A percentile compares a stretch with the other conserved stretches of the same genome.
Evolutionary conservation across 1,140 invertebrate genomes (phyloP).

Genomic region (Panulirus ornatus): DNA sequence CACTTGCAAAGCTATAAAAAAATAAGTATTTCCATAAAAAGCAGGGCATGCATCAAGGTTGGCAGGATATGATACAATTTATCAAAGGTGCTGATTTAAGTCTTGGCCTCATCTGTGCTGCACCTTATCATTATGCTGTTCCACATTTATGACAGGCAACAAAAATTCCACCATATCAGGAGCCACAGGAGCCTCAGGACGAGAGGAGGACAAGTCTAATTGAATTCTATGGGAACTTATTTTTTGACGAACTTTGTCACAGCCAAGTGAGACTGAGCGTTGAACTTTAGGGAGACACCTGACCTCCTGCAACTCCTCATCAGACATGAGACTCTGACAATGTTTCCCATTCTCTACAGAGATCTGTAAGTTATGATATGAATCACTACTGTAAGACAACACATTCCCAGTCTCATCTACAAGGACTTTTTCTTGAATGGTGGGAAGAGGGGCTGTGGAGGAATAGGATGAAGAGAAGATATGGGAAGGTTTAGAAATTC

Average conservation of each 20-base stretch:
- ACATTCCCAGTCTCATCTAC: not conserved
- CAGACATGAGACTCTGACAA: not conserved
- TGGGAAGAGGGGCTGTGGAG: conserved; percentile 12
- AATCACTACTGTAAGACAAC: conserved; percentile 9
- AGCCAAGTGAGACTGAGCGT: conserved; percentile 27
- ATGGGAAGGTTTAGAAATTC: conserved; percentile 14
- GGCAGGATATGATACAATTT: not conserved
- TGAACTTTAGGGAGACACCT: conserved; percentile 14
- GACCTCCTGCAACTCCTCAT: not conserved
- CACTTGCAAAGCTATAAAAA: not conserved
- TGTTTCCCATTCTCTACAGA: conserved; percentile 21
- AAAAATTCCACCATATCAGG: conserved; percentile 16
- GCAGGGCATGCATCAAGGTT: not conserved
- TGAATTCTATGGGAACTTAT: not conserved
- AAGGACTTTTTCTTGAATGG: conserved; percentile 32
- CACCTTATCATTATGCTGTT: conserved; percentile 16
- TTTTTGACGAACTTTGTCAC: conserved; percentile 12
- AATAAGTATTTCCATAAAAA: not conserved
- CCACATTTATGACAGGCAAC: conserved; percentile 47
- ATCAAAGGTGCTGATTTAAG: not conserved
- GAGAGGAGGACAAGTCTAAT: not conserved
- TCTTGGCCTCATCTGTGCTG: conserved; percentile 35
- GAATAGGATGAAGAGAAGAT: not conserved
- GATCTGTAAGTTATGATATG: not conserved
- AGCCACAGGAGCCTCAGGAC: conserved; percentile 6